These are phyloP conservation scores for Habroteleia sp. DNA, from an alignment of 2,888 invertebrate genomes.

Conservation along the genomic window DNA sequence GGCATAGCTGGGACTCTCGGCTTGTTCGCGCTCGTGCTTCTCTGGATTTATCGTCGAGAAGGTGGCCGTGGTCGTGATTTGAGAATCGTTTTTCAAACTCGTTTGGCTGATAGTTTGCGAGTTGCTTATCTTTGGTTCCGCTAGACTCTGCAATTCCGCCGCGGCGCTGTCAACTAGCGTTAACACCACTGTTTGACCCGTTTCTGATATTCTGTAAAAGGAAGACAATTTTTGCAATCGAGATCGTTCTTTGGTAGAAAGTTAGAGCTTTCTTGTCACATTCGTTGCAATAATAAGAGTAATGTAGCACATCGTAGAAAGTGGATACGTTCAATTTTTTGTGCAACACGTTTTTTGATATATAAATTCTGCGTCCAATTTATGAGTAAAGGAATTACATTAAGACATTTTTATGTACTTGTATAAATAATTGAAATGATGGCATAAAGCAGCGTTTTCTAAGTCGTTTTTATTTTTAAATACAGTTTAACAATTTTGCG, in stretches of 20 bases:
- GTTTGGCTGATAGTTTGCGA: constrained; percentile 81
- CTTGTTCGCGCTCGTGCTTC: neutral
- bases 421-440: no score
- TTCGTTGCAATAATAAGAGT: constrained; percentile 16
- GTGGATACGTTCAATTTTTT: no score
- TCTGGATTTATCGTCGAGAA: constrained; percentile 32
- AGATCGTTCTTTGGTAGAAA: neutral
- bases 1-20: constrained; percentile 1
- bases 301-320: no score
- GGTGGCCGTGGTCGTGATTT: constrained; percentile 13
- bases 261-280: constrained; percentile 15
- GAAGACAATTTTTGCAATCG: constrained; percentile 8
- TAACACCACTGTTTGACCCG: constrained; percentile 83
- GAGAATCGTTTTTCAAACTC: constrained; percentile 70
- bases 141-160: constrained; percentile 83
- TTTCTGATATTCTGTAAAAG: constrained; percentile 84
- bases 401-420: no score
- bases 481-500: no score
- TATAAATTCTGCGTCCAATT: no score
- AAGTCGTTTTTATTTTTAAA: no score
- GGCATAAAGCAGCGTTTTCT: no score
- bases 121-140: constrained; percentile 80
- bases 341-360: no score
- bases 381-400: no score
- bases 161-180: constrained; percentile 85